A percentile compares a stretch with the other conserved stretches of the same genome.
Conservation (phyloP, 2,888 invertebrate species). For the Leptodirus hochenwartii region DNA sequence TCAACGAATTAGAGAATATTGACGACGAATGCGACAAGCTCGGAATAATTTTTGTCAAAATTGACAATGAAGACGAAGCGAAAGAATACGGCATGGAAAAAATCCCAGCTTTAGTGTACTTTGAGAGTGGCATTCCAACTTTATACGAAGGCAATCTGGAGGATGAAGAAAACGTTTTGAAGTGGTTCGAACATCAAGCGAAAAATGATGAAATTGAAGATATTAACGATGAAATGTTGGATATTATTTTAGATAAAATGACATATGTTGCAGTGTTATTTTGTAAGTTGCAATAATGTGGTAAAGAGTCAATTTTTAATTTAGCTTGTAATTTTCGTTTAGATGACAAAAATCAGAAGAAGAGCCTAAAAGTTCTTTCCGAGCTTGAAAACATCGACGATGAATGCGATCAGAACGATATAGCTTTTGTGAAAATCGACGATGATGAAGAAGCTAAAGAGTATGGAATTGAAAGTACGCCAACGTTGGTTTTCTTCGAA, state of each 20-base stretch:
- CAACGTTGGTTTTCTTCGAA: conserved; percentile 61
- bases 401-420: conserved; percentile 81
- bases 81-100: conserved; percentile 82
- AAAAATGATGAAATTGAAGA: conserved; percentile 86
- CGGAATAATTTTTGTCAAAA: conserved; percentile 82
- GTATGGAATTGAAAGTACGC: conserved; percentile 69
- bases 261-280: conserved; percentile 78
- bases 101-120: conserved; percentile 69
- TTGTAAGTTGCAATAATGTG: conserved; percentile 45
- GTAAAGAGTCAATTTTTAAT: not conserved
- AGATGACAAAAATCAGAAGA: conserved; percentile 86
- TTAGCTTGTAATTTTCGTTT: conserved; percentile 1
- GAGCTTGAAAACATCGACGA: conserved; percentile 88
- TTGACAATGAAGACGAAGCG: conserved; percentile 79
- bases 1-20: conserved; percentile 82
- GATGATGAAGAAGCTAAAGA: conserved; percentile 77
- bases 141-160: conserved; percentile 70
- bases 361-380: conserved; percentile 64
- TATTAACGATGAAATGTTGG: conserved; percentile 86
- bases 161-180: conserved; percentile 74
- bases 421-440: conserved; percentile 82
- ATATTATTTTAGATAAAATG: conserved; percentile 74
- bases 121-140: conserved; percentile 54
- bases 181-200: conserved; percentile 70
- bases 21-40: conserved; percentile 83